Conservation (phyloP, 2,797 vertebrate species). For the Tapirus indicus region DNA sequence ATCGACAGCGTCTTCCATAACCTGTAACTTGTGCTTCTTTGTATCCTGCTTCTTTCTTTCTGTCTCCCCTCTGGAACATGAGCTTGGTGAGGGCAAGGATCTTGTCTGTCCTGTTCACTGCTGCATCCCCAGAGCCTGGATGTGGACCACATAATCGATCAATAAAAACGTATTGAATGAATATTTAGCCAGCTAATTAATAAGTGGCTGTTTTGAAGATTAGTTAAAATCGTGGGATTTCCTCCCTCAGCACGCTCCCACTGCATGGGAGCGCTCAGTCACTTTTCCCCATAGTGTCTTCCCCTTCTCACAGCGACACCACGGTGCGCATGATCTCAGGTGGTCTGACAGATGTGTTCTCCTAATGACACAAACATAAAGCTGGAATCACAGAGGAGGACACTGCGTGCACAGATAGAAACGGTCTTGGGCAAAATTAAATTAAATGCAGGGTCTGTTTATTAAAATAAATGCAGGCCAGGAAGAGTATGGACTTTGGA, state of each 20-base stretch:
- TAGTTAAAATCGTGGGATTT: neutral
- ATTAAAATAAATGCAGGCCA: neutral
- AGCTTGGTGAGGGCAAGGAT: neutral
- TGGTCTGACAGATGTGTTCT: neutral
- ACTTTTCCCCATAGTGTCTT: neutral
- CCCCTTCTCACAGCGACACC: neutral
- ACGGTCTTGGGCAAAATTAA: neutral
- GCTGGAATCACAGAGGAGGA: neutral
- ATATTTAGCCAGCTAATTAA: neutral
- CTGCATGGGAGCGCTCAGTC: rapidly evolving
- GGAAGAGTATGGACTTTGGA: neutral
- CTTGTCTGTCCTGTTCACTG: neutral
- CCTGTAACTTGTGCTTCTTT: neutral
- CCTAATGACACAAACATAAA: neutral
- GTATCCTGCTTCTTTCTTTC: neutral
- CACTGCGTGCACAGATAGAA: neutral
- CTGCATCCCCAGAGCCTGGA: neutral
- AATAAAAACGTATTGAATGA: neutral
- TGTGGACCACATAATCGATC: neutral
- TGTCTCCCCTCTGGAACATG: neutral
- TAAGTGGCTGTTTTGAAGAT: neutral
- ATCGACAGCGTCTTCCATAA: neutral
- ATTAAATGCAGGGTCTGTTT: neutral
- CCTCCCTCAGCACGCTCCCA: neutral
- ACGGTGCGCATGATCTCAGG: neutral